phyloP scores from a whole-genome alignment of 2,797 vertebrate genomes.

The Falco novaeseelandiae region DNA sequence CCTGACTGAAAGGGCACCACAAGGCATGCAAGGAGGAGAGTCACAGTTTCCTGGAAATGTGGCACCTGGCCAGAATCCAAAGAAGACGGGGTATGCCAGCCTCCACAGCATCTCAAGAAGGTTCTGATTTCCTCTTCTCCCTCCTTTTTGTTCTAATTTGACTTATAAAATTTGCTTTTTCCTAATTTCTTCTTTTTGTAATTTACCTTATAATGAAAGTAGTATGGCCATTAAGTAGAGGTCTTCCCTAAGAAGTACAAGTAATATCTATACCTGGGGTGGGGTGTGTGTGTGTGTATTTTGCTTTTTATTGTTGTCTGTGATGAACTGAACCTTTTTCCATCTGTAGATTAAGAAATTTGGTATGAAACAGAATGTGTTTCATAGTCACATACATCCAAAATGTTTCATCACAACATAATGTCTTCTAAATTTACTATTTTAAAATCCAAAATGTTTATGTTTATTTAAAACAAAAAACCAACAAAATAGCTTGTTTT shows the following conservation, averaged over 20 bases:
- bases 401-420: neutral
- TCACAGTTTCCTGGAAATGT: neutral
- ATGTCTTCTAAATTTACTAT: neutral
- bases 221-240: neutral
- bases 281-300: neutral
- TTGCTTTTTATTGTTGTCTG: neutral
- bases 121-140: neutral
- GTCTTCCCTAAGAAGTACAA: neutral
- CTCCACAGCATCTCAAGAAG: neutral
- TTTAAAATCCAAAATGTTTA: neutral
- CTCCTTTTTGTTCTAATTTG: neutral
- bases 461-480: neutral
- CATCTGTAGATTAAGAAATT: neutral
- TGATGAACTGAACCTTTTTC: neutral
- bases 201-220: neutral
- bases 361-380: neutral
- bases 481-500: neutral
- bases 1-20: neutral
- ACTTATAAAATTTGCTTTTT: neutral
- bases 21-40: rapidly evolving
- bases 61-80: neutral
- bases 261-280: neutral
- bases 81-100: neutral
- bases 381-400: neutral
- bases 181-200: neutral